Evolutionary conservation across 2,797 vertebrate genomes (phyloP), one percentile per base, ranked within the genome.

Genomic region (Sternotherus odoratus): DNA sequence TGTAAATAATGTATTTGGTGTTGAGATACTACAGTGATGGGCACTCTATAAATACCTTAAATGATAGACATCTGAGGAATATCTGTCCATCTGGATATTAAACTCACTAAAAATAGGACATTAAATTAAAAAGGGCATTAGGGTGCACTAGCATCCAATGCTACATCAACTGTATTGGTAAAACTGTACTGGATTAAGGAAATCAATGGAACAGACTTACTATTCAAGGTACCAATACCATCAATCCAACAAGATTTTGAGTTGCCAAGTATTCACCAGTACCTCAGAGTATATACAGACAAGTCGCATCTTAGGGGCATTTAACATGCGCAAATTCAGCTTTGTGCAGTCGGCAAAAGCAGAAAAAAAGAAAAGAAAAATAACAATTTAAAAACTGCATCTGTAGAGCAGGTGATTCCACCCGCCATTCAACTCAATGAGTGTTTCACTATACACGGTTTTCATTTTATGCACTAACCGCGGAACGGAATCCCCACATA

Each of bases 1-100:
- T 89, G 96, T 96, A 96, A 54, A 88, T 89, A 96, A 97, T 93
- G 77, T 89, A 88, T 95, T 95, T 96, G 94, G 88, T 94, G 88
- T 95, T 96, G 96, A 96, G 95, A 95, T 96, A 96, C 95, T 94
- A 96, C 96, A 97, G 96, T 94, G 95, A 96, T 94, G 91, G 90
- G 86, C 49, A 83, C 92, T 96, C 96, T 93, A 97, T 95, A 96
- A 93, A 96, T 97, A 96, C 66, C 89, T 83, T 87, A 94, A 95
- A 90, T 94, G 94, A 97, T 95, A 95, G 95, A 95, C 88, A 95
- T 95, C 95, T 95, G 93, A 66, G 95, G 96, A 94, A 88, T 85
- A 1, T 87, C 93, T 80, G 92, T 94, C 85, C 86, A 92, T 93
- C 90, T 72, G 36, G 21, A 36, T 91, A 80, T 91, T 87, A 92